phyloP scores from a whole-genome alignment of 2,113 vertebrate genomes.

The Scopus umbretta region DNA sequence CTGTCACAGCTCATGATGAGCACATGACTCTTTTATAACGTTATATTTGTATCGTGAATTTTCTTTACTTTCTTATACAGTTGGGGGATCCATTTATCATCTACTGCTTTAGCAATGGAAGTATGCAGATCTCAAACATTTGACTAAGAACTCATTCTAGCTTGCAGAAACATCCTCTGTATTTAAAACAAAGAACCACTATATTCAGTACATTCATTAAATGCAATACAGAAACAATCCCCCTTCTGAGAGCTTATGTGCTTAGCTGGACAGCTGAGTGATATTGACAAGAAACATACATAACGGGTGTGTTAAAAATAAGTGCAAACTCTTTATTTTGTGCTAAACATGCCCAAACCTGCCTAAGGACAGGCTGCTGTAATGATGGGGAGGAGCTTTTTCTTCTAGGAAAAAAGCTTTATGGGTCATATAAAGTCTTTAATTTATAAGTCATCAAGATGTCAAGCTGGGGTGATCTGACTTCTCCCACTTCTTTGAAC shows the following conservation, averaged over 20 bases:
- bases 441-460: background rate
- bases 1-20: background rate
- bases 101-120: background rate
- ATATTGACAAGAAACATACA: background rate
- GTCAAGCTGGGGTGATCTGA: background rate
- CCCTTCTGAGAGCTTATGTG: background rate
- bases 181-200: background rate
- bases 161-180: background rate
- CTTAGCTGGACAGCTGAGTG: background rate
- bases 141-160: background rate
- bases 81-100: background rate
- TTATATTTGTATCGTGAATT: background rate
- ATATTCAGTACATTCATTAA: background rate
- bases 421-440: background rate
- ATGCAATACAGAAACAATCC: background rate
- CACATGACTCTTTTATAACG: background rate
- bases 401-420: background rate
- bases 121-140: background rate
- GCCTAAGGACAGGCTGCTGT: background rate
- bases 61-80: background rate
- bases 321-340: background rate
- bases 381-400: background rate
- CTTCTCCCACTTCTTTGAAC: background rate
- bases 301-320: background rate
- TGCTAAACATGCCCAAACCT: background rate